Evolutionary conservation across 2,113 vertebrate genomes (phyloP).

Genomic region (Crypturellus undulatus): DNA sequence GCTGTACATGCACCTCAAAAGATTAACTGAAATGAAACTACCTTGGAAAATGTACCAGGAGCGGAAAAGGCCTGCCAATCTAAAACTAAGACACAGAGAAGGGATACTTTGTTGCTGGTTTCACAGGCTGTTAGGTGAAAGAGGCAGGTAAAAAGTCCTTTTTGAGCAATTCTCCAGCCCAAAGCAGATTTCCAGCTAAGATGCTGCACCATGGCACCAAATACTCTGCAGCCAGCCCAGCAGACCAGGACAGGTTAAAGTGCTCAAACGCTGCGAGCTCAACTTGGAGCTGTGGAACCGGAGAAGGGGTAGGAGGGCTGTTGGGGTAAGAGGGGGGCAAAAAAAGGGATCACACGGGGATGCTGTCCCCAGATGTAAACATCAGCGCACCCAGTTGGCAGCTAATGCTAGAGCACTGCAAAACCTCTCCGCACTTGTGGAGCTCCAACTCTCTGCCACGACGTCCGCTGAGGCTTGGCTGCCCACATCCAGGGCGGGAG

Average conservation of each 20-base stretch:
- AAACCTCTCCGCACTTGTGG: background rate
- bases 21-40: slow-evolving; percentile 13
- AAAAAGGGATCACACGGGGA: background rate
- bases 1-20: background rate
- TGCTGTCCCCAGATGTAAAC: slow-evolving; percentile 3
- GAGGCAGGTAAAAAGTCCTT: background rate
- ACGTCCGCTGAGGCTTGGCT: background rate
- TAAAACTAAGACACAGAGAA: background rate
- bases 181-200: background rate
- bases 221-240: slow-evolving; percentile 33
- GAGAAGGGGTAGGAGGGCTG: background rate
- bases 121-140: background rate
- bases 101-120: background rate
- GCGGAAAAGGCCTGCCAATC: background rate
- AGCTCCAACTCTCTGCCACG: slow-evolving; percentile 15
- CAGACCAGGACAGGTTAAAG: slow-evolving; percentile 28
- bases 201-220: slow-evolving; percentile 3
- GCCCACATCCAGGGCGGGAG: background rate
- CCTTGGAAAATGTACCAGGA: background rate
- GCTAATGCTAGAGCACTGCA: slow-evolving; percentile 19
- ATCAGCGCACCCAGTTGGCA: slow-evolving; percentile 25
- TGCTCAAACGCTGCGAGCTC: slow-evolving; percentile 43
- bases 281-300: background rate
- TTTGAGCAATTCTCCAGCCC: slow-evolving; percentile 1
- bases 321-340: background rate